These are phyloP conservation scores for Beroe forskalii DNA, from an alignment of 37 sponge, comb jelly and placozoan genomes.

Conservation along the genomic window DNA sequence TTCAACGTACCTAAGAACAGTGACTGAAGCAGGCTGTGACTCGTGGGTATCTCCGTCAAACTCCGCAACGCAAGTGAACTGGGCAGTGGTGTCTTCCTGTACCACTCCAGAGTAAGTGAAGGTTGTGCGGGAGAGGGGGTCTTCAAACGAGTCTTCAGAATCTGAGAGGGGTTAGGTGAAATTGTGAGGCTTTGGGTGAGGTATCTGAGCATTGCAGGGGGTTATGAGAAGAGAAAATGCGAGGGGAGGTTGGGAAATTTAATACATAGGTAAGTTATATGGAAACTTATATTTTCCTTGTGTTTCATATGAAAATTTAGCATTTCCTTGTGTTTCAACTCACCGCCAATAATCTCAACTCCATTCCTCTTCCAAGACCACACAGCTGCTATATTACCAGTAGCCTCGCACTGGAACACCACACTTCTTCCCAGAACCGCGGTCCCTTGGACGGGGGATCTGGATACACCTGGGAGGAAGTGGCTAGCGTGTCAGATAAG, in stretches of 20 bases:
- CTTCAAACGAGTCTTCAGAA: neutral
- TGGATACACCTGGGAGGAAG: constrained; percentile 24
- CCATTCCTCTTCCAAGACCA: constrained; percentile 21
- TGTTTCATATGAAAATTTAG: neutral
- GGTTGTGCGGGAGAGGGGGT: neutral
- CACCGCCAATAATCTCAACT: neutral
- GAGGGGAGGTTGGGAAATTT: too few relatives aligned
- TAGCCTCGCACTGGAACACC: constrained; percentile 51
- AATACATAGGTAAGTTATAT: too few relatives aligned
- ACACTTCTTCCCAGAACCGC: constrained; percentile 29
- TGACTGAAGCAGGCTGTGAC: constrained; percentile 28
- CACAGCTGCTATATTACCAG: neutral
- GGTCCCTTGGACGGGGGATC: neutral
- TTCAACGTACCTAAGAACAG: too few relatives aligned
- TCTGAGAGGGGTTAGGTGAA: neutral
- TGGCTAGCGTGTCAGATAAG: constrained; percentile 25
- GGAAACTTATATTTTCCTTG: too few relatives aligned
- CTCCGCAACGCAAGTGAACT: constrained; percentile 24
- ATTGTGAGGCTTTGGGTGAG: too few relatives aligned
- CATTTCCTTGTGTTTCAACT: neutral
- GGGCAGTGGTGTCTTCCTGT: neutral
- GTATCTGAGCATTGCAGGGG: too few relatives aligned
- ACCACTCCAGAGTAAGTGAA: constrained; percentile 27
- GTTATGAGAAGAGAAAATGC: too few relatives aligned
- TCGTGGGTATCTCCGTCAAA: constrained; percentile 6